These are phyloP conservation scores for Eretmochelys imbricata DNA, from an alignment of 2,113 vertebrate species.

Conservation along the genomic window DNA sequence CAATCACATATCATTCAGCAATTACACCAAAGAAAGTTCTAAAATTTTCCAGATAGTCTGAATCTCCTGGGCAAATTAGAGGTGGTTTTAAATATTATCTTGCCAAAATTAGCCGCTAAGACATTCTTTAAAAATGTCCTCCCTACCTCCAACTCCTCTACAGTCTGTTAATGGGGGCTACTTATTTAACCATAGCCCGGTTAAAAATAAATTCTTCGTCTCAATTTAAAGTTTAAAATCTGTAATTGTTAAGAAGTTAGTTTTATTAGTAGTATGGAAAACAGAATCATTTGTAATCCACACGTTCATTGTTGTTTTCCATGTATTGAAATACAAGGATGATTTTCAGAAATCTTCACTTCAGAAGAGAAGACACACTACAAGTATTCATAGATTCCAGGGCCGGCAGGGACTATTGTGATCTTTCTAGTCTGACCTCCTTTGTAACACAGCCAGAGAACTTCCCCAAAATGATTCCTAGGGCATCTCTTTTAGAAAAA, in stretches of 20 bases:
- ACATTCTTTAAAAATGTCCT: neutral
- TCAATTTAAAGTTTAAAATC: neutral
- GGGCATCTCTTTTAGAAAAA: neutral
- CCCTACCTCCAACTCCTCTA: neutral
- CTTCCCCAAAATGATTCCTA: neutral
- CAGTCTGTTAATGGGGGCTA: neutral
- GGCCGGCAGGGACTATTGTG: neutral
- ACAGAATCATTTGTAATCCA: conserved; percentile 12
- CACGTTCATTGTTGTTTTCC: conserved; percentile 16
- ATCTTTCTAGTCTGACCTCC: neutral
- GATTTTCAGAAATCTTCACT: conserved; percentile 36
- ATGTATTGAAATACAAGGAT: conserved; percentile 18
- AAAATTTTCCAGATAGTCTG: conserved; percentile 42
- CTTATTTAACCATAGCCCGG: neutral
- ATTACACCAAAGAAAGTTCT: conserved; percentile 56
- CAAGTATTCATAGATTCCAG: neutral
- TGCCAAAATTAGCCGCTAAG: conserved; percentile 1
- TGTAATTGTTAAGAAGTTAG: neutral
- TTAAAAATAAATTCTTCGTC: neutral
- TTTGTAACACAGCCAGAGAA: neutral
- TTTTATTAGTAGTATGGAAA: neutral
- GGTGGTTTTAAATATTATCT: conserved; percentile 36
- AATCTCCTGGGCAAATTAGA: conserved; percentile 47
- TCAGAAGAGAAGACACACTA: neutral
- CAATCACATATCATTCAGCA: conserved; percentile 63